Conservation (phyloP, 2,797 vertebrate species). For the Eidolon dupreanum region DNA sequence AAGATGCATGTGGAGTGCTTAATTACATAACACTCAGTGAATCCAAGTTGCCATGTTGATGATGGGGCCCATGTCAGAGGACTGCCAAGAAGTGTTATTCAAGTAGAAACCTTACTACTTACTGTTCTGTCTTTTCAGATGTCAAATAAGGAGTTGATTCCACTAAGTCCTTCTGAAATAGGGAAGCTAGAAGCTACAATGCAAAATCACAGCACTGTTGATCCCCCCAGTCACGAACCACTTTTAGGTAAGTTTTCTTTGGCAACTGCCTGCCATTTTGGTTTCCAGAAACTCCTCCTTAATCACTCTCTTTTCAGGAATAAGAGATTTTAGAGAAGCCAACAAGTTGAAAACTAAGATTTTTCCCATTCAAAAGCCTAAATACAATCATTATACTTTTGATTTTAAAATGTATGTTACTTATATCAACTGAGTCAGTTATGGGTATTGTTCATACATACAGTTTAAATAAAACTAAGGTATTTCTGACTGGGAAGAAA, state of each 20-base stretch:
- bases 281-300: background rate
- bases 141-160: slow-evolving; percentile 78
- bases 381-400: background rate
- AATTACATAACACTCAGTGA: background rate
- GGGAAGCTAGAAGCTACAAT: slow-evolving; percentile 73
- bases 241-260: slow-evolving; percentile 87
- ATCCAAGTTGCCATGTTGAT: background rate
- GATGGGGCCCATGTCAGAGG: rapidly evolving
- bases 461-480: background rate
- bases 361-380: background rate
- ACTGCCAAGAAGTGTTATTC: background rate
- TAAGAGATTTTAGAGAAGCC: background rate
- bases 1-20: background rate
- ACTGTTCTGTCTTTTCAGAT: slow-evolving; percentile 72
- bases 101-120: slow-evolving; percentile 23
- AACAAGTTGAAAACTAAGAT: slow-evolving; percentile 3
- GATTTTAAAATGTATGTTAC: background rate
- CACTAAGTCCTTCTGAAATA: slow-evolving; percentile 76
- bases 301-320: background rate
- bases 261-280: background rate
- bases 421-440: background rate
- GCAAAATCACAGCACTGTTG: slow-evolving; percentile 82
- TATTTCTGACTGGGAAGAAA: background rate
- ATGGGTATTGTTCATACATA: background rate
- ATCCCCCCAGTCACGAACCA: slow-evolving; percentile 85